Evolutionary conservation across 2,888 invertebrate species (phyloP), one percentile per base, ranked within the genome.

Genomic region (Diaprepes abbreviatus): DNA sequence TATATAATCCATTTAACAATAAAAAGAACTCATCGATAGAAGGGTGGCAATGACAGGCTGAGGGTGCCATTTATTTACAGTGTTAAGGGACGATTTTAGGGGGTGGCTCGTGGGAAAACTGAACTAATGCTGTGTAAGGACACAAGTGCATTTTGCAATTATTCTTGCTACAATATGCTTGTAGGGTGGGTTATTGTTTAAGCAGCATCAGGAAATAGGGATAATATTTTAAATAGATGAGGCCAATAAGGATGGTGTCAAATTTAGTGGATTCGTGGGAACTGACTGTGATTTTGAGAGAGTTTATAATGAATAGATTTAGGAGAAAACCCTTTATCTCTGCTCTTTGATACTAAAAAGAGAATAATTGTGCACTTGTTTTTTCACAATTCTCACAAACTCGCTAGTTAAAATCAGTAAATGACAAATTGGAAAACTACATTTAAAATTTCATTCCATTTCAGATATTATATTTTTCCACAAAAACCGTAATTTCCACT

Each of bases 61-160:
- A 52, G 66, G 67, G 64, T 66, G 71, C 54, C 62, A 62, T 66
- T 66, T 66, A 66, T 70, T 70, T 70, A 70, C 48, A 40, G 58
- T 35, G 36, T 52, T 55, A 59, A 60, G 66, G 58, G 64, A 69
- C 59, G 69, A 59, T 69, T 69, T 33, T 28, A 48, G 69, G 69
- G 63, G 69, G 69, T 63, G 69, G 63, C 64, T 40, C 69, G 69
- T 64, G 69, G 69, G 69, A 64, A 69, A 33, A 57, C 21, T 31
- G 35, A 52, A 48, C 64, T 68, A 48, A 48, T 55, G 48, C 54
- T 21, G 24, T 19, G 5, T 35, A 16, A 16, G 50, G 7, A 52
- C 38, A 35, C 69, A 69, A 69, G 63, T 64, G 69, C 21, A 64
- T 57, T 63, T 69, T 28, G 69, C 63, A 66, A 58, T 59, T 50